Conservation (phyloP, 2,888 invertebrate genomes). For the Athalia cordata region DNA sequence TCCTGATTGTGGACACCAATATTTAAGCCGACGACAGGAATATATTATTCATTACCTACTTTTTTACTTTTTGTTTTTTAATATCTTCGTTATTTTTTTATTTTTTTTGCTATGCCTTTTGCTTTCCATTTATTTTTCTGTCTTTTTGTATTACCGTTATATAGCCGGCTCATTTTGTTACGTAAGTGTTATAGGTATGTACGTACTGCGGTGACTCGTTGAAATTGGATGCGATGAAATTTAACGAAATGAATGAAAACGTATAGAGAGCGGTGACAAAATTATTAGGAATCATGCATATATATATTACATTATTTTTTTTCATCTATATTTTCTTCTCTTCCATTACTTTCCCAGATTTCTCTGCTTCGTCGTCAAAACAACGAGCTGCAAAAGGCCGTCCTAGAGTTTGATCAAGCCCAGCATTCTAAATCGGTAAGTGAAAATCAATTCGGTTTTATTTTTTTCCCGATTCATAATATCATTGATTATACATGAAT, state of each 20-base stretch:
- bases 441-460: slow-evolving; percentile 35
- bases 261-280: too few species aligned
- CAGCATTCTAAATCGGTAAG: slow-evolving; percentile 67
- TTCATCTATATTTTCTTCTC: neutral
- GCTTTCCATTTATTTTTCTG: neutral
- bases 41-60: slow-evolving; percentile 21
- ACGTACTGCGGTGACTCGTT: too few species aligned
- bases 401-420: slow-evolving; percentile 64
- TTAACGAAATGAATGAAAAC: too few species aligned
- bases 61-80: neutral
- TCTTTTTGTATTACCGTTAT: neutral
- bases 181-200: too few species aligned
- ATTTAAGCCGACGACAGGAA: slow-evolving; percentile 59
- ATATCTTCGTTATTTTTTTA: neutral
- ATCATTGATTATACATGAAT: neutral
- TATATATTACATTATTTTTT: neutral
- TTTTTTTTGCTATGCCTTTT: slow-evolving; percentile 8
- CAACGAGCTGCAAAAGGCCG: slow-evolving; percentile 66
- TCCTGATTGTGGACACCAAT: slow-evolving; percentile 68
- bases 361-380: slow-evolving; percentile 68
- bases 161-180: too few species aligned
- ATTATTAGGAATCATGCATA: neutral
- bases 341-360: slow-evolving; percentile 59
- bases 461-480: neutral
- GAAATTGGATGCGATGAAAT: too few species aligned